Percentiles rank a stretch among this genome's conserved stretches.
Evolutionary conservation across 2,797 vertebrate genomes (phyloP).

Genomic region (Enteromius trimaculatus): DNA sequence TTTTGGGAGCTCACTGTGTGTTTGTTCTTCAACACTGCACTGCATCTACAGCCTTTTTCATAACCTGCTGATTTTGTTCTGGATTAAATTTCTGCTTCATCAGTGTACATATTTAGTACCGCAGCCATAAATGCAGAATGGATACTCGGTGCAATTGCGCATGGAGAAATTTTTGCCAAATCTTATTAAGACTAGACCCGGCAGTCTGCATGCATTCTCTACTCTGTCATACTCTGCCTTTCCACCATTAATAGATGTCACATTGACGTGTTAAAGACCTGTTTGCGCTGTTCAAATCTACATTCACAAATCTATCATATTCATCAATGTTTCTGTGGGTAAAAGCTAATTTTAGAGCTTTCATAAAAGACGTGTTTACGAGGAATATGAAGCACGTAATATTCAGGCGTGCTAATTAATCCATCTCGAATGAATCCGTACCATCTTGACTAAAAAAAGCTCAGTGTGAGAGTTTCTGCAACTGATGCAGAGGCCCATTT

Average conservation of each 20-base stretch:
- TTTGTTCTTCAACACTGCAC: neutral
- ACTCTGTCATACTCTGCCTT: neutral
- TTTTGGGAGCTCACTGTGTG: neutral
- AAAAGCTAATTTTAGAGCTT: slow-evolving; percentile 21
- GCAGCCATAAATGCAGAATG: slow-evolving; percentile 17
- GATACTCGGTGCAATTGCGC: slow-evolving; percentile 14
- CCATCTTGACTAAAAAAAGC: slow-evolving; percentile 33
- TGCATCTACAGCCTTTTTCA: neutral
- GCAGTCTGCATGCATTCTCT: neutral
- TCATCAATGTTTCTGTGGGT: neutral
- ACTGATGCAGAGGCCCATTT: slow-evolving; percentile 50
- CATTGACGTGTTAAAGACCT: slow-evolving; percentile 13
- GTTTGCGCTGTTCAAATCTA: slow-evolving; percentile 24
- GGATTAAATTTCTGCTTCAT: slow-evolving; percentile 4
- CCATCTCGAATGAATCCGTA: slow-evolving; percentile 25
- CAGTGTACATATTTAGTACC: slow-evolving; percentile 2
- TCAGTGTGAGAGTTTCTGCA: neutral
- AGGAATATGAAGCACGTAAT: neutral
- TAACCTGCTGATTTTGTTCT: slow-evolving; percentile 6
- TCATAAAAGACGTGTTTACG: slow-evolving; percentile 6
- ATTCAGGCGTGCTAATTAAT: slow-evolving; percentile 38
- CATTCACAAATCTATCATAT: slow-evolving; percentile 17
- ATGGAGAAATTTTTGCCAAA: slow-evolving; percentile 36
- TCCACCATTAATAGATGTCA: neutral
- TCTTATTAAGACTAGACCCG: slow-evolving; percentile 48